phyloP scores from a whole-genome alignment of 2,888 invertebrate species.

The Patella pellucida region DNA sequence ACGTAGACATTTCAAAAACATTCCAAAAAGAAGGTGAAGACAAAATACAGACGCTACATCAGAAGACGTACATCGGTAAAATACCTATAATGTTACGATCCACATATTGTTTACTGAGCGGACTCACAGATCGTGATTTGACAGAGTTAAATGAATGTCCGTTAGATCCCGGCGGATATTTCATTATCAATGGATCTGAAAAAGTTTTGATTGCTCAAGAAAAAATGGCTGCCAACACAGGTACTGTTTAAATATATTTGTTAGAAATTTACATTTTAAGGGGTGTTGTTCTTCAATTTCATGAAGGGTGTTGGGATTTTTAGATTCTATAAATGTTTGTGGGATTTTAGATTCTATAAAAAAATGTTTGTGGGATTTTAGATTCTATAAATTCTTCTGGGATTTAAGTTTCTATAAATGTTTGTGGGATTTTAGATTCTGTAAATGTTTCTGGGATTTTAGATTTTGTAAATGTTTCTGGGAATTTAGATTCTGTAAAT shows the following conservation, averaged over 20 bases:
- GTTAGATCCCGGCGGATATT: constrained; percentile 98
- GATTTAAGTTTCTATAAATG: no score
- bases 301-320: neutral
- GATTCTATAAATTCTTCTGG: neutral
- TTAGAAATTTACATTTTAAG: neutral
- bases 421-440: no score
- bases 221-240: constrained; percentile 99
- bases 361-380: no score
- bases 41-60: constrained; percentile 82
- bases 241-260: constrained; percentile 42
- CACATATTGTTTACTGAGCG: constrained; percentile 94
- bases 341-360: no score
- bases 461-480: neutral
- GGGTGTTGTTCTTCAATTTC: neutral
- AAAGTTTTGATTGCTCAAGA: constrained; percentile 99
- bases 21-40: constrained; percentile 89
- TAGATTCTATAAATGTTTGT: neutral
- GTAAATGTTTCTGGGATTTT: neutral
- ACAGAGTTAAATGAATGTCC: constrained; percentile 99
- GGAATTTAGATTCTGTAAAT: neutral
- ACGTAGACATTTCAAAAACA: constrained; percentile 98
- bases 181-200: constrained; percentile 99
- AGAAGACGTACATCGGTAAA: constrained; percentile 84
- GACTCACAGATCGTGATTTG: constrained; percentile 97
- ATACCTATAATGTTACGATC: constrained; percentile 99